Conservation (phyloP, 2,113 vertebrate genomes). For the Anseranas semipalmata region DNA sequence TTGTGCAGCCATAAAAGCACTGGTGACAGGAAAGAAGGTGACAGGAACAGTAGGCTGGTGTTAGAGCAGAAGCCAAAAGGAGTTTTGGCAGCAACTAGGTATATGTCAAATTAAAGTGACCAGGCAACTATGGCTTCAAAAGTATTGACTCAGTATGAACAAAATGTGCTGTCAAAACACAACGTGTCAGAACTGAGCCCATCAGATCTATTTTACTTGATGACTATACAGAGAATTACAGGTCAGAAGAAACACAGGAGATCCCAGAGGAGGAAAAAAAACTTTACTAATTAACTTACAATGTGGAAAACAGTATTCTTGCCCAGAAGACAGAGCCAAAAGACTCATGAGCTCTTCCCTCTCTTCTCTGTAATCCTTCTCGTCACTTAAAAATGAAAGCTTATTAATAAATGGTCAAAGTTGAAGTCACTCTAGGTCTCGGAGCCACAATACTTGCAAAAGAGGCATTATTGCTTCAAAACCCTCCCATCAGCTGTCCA, state of each 20-base stretch:
- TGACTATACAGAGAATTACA: slow-evolving; percentile 57
- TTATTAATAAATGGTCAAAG: slow-evolving; percentile 21
- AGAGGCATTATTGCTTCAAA: slow-evolving; percentile 33
- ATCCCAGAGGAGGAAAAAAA: slow-evolving; percentile 10
- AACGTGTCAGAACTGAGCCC: slow-evolving; percentile 49
- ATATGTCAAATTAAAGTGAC: slow-evolving; percentile 61
- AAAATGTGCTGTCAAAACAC: slow-evolving; percentile 70
- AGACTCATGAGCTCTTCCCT: not conserved
- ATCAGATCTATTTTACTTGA: slow-evolving; percentile 50
- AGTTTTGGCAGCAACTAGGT: slow-evolving; percentile 53
- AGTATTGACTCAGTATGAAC: slow-evolving; percentile 66
- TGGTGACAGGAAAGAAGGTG: slow-evolving; percentile 55
- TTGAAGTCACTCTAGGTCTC: not conserved
- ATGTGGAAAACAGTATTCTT: not conserved
- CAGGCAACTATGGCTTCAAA: slow-evolving; percentile 53
- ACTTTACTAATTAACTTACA: slow-evolving; percentile 27
- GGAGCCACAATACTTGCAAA: not conserved
- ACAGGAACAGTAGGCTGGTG: slow-evolving; percentile 63
- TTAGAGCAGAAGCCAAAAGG: slow-evolving; percentile 66
- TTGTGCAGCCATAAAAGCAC: slow-evolving; percentile 58
- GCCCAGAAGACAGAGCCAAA: not conserved
- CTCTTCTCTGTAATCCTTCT: not conserved
- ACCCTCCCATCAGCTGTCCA: slow-evolving; percentile 42
- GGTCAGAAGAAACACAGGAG: slow-evolving; percentile 37
- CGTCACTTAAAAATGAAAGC: not conserved